These are phyloP conservation scores for Epinephelus coioides DNA, from an alignment of 2,797 vertebrate species.

Conservation along the genomic window DNA sequence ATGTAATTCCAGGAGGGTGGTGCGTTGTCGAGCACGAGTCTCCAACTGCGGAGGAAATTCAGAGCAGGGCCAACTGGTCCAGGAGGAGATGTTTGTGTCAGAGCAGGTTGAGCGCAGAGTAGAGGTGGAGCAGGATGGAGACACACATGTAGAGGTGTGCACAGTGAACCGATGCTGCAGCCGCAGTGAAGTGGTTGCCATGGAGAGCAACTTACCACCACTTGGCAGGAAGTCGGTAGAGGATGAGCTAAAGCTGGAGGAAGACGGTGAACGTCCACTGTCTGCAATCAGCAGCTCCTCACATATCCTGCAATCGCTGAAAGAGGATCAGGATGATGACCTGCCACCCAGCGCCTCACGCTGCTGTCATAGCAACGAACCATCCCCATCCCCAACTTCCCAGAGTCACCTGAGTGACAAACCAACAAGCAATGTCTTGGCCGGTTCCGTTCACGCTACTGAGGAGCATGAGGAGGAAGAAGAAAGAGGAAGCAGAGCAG, in stretches of 20 bases:
- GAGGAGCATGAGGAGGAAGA: constrained; percentile 12
- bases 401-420: constrained; percentile 48
- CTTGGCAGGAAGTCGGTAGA: constrained; percentile 64
- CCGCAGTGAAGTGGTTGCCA: constrained; percentile 77
- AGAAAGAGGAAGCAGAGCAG: constrained; percentile 43
- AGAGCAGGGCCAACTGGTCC: constrained; percentile 69
- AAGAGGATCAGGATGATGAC: constrained; percentile 82
- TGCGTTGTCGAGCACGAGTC: constrained; percentile 68
- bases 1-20: constrained; percentile 76
- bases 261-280: constrained; percentile 57
- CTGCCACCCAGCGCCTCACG: constrained; percentile 81
- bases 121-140: constrained; percentile 75
- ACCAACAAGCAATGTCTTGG: constrained; percentile 51
- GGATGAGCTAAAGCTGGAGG: constrained; percentile 61
- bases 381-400: constrained; percentile 53
- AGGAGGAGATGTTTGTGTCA: constrained; percentile 76
- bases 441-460: constrained; percentile 30
- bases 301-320: constrained; percentile 77
- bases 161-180: constrained; percentile 84
- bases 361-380: constrained; percentile 76
- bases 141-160: constrained; percentile 78
- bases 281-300: constrained; percentile 82
- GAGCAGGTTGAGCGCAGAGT: constrained; percentile 78
- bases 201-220: constrained; percentile 62
- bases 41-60: constrained; percentile 52